Conservation (phyloP, 2,113 vertebrate species). For the Tupaia chinensis region DNA sequence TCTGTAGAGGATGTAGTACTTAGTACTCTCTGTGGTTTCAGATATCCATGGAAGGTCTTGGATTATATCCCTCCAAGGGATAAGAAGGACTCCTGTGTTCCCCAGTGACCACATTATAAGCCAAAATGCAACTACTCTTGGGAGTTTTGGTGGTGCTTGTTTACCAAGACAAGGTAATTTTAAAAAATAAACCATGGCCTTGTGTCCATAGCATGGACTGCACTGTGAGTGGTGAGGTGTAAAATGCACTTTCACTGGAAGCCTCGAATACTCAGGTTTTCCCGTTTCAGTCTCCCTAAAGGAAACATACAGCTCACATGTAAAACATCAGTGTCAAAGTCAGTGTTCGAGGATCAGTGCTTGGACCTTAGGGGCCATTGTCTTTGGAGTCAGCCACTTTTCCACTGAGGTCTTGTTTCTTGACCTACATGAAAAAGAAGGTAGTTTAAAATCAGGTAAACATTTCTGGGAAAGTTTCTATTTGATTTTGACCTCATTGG, state of each 20-base stretch:
- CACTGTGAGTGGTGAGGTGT: not conserved
- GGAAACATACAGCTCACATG: not conserved
- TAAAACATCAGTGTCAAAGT: not conserved
- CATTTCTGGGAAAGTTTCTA: conserved; percentile 77
- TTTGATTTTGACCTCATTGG: not conserved
- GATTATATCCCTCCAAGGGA: too few species aligned
- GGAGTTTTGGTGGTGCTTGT: not conserved
- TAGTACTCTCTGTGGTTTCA: too few species aligned
- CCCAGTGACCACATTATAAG: not conserved
- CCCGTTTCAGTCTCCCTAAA: not conserved
- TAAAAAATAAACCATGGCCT: not conserved
- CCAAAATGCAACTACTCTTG: not conserved
- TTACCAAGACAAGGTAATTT: not conserved
- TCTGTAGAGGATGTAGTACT: too few species aligned
- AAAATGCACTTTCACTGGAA: not conserved
- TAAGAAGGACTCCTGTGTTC: not conserved
- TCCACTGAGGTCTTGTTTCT: conserved; percentile 81
- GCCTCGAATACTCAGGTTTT: not conserved
- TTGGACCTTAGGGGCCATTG: conserved; percentile 59
- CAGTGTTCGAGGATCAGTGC: not conserved
- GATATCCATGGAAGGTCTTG: too few species aligned
- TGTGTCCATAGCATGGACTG: not conserved
- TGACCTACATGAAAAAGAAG: conserved; percentile 76
- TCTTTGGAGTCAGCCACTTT: conserved; percentile 81
- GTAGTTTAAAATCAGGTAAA: conserved; percentile 75